Evolutionary conservation across 1,140 invertebrate genomes (phyloP).

Genomic region (Campodea augens): DNA sequence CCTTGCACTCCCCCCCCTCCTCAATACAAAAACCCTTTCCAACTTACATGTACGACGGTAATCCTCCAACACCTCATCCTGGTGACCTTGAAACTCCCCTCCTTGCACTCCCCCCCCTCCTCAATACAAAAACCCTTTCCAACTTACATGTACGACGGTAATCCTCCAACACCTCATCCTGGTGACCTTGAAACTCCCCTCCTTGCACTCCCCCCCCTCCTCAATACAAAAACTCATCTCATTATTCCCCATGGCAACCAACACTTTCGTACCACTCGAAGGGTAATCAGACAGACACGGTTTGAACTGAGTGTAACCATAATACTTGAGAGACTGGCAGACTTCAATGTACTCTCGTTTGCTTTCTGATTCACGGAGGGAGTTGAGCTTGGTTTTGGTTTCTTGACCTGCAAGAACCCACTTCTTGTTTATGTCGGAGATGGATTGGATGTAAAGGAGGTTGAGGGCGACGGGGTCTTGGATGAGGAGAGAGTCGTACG

Average conservation of each 20-base stretch:
- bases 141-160: constrained; percentile 60
- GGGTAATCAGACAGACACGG: constrained; percentile 62
- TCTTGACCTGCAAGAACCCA: constrained; percentile 61
- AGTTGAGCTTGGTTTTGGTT: constrained; percentile 41
- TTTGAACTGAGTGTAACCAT: constrained; percentile 70
- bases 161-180: constrained; percentile 92
- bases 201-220: constrained; percentile 34
- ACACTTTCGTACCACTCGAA: constrained; percentile 36
- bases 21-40: too few species aligned
- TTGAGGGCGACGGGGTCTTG: constrained; percentile 61
- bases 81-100: too few species aligned
- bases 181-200: constrained; percentile 77
- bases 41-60: too few species aligned
- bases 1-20: too few species aligned
- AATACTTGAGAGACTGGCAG: constrained; percentile 76
- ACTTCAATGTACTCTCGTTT: too few species aligned
- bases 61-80: too few species aligned
- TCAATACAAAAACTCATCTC: constrained; percentile 49
- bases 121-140: too few species aligned
- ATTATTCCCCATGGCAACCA: constrained; percentile 52
- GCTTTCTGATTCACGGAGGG: constrained; percentile 48
- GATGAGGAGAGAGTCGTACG: constrained; percentile 61
- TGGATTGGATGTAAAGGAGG: constrained; percentile 69
- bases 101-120: too few species aligned
- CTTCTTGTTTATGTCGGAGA: constrained; percentile 61